Percentiles rank a stretch among this genome's conserved stretches.
Conservation (phyloP, 2,797 vertebrate genomes). For the Chloroceryle amazona region DNA sequence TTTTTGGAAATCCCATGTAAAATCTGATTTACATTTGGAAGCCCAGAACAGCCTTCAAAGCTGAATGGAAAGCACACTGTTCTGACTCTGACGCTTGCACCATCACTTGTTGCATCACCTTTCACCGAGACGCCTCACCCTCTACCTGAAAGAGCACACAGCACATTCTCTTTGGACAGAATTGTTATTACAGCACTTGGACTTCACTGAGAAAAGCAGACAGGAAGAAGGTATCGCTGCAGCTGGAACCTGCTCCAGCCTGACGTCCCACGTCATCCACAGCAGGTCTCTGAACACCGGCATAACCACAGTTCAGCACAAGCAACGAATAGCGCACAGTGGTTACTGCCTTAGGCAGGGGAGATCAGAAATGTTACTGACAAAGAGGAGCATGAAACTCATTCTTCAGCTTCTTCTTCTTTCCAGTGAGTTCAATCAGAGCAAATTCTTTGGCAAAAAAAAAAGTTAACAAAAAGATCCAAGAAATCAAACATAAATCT, state of each 20-base stretch:
- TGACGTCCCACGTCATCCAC: rapidly evolving
- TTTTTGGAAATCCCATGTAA: neutral
- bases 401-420: conserved; percentile 8
- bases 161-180: neutral
- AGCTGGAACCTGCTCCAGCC: neutral
- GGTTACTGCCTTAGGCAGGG: neutral
- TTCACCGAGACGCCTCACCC: rapidly evolving
- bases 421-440: conserved; percentile 24
- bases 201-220: neutral
- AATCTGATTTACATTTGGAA: neutral
- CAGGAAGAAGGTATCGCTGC: neutral
- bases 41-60: neutral
- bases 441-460: conserved; percentile 44
- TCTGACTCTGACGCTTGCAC: neutral
- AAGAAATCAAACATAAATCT: conserved; percentile 51
- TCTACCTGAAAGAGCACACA: rapidly evolving
- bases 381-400: neutral
- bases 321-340: rapidly evolving
- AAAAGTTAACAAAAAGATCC: neutral
- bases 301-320: rapidly evolving
- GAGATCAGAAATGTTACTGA: neutral
- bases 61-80: neutral
- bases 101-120: rapidly evolving
- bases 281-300: neutral
- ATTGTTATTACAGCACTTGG: neutral